Evolutionary conservation across 1,140 invertebrate species (phyloP), one percentile per base, ranked within the genome.

Genomic region (Drosophila sproati): DNA sequence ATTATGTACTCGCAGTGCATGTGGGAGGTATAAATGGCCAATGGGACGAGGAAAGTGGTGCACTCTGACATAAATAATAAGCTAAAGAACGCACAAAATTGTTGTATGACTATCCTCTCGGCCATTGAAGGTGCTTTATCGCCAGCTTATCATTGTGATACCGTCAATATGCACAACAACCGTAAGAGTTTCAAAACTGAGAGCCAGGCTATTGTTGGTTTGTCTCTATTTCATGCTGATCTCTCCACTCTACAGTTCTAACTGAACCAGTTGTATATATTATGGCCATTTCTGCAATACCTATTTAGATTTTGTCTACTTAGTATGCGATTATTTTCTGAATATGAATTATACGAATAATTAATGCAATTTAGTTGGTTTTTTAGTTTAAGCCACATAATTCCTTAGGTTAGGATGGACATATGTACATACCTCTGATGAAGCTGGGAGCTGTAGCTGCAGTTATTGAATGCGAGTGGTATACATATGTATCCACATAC

Each of bases 1-100:
- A 48, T 31, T 41, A 50, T 62, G 8, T 47, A 51, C 48, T n/a
- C 2, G 35, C 45, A 20, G 29, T 20, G 12, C 48, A 12, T 62
- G 60, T 62, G 34, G 5, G 48, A 43, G n/a, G 10, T 47, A 35
- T 50, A 43, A 48, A 62, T 47, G 10, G 45, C 47, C 3, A 35
- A 51, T 20, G 7, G 43, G 12, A 2, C 12, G 47, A 4, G 28
- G 5, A 54, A 54, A 45, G n/a, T 45, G 45, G n/a, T 45, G 57
- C 67, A 32, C 57, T 61, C 55, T 60, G 66, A 52, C 66, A 69
- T 50, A 69, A 69, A 69, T 69, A 69, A 39, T 32, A 47, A 62
- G 28, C 52, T 28, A 20, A 55, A 31, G 59, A 62, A 62, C 62
- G 32, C 34, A 35, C 31, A 12, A 55, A 67, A 55, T 59, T 20